These are phyloP conservation scores for Turnix velox DNA, from an alignment of 2,113 vertebrate species.

Conservation along the genomic window DNA sequence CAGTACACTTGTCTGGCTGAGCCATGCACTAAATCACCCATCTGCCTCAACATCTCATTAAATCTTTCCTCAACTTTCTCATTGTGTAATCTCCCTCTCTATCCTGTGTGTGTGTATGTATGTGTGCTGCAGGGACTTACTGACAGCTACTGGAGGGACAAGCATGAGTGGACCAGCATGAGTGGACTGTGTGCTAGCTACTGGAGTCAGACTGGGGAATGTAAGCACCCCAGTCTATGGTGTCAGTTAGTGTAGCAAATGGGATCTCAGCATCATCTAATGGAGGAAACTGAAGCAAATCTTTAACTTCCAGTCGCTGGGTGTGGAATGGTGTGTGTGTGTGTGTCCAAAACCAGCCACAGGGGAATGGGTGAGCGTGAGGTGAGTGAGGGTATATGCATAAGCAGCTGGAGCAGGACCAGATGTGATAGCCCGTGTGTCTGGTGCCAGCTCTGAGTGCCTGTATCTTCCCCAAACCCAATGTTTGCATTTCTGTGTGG, in stretches of 20 bases:
- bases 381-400: background rate
- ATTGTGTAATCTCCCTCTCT: background rate
- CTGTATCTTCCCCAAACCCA: background rate
- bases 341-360: background rate
- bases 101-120: too few species aligned
- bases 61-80: background rate
- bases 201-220: background rate
- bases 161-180: background rate
- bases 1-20: background rate
- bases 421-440: fast-evolving
- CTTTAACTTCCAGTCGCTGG: background rate
- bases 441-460: fast-evolving
- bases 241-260: background rate
- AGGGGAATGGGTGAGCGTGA: background rate
- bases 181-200: background rate
- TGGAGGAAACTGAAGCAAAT: background rate
- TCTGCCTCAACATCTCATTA: background rate
- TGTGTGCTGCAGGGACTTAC: background rate
- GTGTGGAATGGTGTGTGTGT: fast-evolving
- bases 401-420: background rate
- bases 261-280: background rate
- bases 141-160: background rate
- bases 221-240: fast-evolving
- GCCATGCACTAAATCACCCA: fast-evolving
- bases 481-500: fast-evolving